These are phyloP conservation scores for Cyclophora albipunctata DNA, from an alignment of 2,888 invertebrate genomes.

Conservation along the genomic window DNA sequence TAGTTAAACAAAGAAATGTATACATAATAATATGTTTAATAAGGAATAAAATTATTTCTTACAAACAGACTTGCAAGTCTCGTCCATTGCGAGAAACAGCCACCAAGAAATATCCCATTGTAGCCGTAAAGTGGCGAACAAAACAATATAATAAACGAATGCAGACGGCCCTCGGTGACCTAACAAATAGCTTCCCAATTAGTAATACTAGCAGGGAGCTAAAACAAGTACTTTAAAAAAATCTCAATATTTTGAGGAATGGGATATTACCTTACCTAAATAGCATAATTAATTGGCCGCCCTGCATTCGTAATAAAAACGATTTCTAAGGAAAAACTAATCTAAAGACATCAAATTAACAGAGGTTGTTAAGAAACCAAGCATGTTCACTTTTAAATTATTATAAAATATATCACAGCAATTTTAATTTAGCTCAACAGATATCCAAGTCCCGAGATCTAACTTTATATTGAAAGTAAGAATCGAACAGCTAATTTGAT, in stretches of 20 bases:
- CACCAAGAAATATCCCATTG: constrained; percentile 48
- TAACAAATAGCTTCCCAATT: too few relatives aligned
- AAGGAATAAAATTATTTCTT: constrained; percentile 64
- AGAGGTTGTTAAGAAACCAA: constrained; percentile 41
- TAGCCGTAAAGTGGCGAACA: constrained; percentile 52
- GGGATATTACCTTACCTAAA: too few relatives aligned
- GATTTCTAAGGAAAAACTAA: constrained; percentile 40
- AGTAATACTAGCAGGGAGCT: too few relatives aligned
- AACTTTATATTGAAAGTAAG: constrained; percentile 19
- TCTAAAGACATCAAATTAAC: constrained; percentile 44
- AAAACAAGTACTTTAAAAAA: too few relatives aligned
- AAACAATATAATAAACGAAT: constrained; percentile 38
- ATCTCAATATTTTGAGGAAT: too few relatives aligned
- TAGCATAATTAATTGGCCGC: too few relatives aligned
- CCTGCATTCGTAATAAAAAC: constrained; percentile 24
- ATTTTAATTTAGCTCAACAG: constrained; percentile 62
- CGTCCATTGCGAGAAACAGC: constrained; percentile 56
- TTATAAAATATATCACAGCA: constrained; percentile 73
- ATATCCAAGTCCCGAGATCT: constrained; percentile 29
- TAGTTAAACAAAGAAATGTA: constrained; percentile 69
- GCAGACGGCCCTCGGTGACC: constrained; percentile 36
- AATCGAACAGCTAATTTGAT: constrained; percentile 23
- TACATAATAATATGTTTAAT: constrained; percentile 56
- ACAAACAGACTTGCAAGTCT: constrained; percentile 54
- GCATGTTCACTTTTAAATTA: constrained; percentile 49